These are phyloP conservation scores for Hypomecis atomaria DNA, from an alignment of 2,888 invertebrate genomes.

Conservation along the genomic window DNA sequence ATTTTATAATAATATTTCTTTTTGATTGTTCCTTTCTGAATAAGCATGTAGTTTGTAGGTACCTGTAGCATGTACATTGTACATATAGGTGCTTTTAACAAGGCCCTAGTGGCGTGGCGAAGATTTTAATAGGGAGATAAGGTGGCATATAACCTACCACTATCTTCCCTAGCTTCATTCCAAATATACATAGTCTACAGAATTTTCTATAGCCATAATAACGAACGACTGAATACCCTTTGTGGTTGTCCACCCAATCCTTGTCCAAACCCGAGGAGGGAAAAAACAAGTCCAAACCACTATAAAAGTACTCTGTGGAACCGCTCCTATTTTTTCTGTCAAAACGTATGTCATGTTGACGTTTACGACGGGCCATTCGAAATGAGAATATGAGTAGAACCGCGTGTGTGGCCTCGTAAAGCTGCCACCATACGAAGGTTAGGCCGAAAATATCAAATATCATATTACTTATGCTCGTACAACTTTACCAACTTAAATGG, in stretches of 20 bases:
- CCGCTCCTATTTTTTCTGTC: conserved; percentile 28
- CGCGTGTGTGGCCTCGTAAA: conserved; percentile 73
- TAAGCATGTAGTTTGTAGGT: too few relatives aligned
- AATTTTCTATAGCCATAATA: neutral
- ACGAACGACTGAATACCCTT: neutral
- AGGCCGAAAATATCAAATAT: conserved; percentile 41
- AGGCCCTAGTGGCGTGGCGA: too few relatives aligned
- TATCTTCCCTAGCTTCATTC: too few relatives aligned
- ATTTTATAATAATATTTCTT: too few relatives aligned
- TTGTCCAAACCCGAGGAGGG: conserved; percentile 4
- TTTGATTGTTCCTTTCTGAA: too few relatives aligned
- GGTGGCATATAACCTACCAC: too few relatives aligned
- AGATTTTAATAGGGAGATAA: too few relatives aligned
- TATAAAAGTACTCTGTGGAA: conserved; percentile 8
- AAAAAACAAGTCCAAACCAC: neutral
- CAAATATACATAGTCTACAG: too few relatives aligned
- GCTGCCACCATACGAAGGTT: conserved; percentile 44
- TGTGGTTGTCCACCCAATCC: conserved; percentile 14
- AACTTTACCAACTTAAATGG: neutral
- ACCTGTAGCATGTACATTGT: too few relatives aligned
- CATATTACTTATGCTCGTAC: conserved; percentile 35
- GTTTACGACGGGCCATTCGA: conserved; percentile 71
- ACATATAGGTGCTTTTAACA: too few relatives aligned
- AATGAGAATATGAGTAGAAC: conserved; percentile 65
- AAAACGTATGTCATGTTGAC: conserved; percentile 66